These are phyloP conservation scores for Alloscopus bannaensis DNA, from an alignment of 2,888 invertebrate species.

Conservation along the genomic window DNA sequence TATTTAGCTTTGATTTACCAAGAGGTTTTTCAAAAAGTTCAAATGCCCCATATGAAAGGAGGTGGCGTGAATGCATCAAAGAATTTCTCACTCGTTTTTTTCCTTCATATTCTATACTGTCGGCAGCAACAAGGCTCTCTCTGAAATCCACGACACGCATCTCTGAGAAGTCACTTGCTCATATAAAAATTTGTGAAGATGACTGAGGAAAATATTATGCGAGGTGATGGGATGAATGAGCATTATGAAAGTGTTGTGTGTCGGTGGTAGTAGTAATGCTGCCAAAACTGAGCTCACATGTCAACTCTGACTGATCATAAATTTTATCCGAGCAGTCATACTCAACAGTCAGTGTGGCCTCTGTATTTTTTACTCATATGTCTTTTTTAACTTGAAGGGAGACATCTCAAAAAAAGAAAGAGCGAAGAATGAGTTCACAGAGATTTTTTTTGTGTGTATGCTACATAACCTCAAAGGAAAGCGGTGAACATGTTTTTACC, in stretches of 20 bases:
- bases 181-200: too few species aligned
- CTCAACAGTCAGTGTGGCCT: constrained; percentile 33
- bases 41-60: too few species aligned
- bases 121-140: neutral
- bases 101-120: too few species aligned
- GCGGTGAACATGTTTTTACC: constrained; percentile 14
- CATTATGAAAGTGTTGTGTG: constrained; percentile 49
- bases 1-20: too few species aligned
- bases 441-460: constrained; percentile 34
- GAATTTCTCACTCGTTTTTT: too few species aligned
- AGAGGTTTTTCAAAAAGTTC: too few species aligned
- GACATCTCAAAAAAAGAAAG: constrained; percentile 33
- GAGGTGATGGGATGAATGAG: constrained; percentile 43
- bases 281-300: constrained; percentile 51
- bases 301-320: constrained; percentile 61
- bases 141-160: neutral
- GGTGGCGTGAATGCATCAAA: too few species aligned
- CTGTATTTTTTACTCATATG: constrained; percentile 28
- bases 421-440: constrained; percentile 25
- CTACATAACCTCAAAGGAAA: constrained; percentile 25
- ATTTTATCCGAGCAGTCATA: constrained; percentile 41
- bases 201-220: too few species aligned
- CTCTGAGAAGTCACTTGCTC: too few species aligned
- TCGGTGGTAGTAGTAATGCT: constrained; percentile 26
- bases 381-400: constrained; percentile 38